Base-by-base conservation (phyloP, 1,140 invertebrate species). In the Teleopsis dalmanni region DNA sequence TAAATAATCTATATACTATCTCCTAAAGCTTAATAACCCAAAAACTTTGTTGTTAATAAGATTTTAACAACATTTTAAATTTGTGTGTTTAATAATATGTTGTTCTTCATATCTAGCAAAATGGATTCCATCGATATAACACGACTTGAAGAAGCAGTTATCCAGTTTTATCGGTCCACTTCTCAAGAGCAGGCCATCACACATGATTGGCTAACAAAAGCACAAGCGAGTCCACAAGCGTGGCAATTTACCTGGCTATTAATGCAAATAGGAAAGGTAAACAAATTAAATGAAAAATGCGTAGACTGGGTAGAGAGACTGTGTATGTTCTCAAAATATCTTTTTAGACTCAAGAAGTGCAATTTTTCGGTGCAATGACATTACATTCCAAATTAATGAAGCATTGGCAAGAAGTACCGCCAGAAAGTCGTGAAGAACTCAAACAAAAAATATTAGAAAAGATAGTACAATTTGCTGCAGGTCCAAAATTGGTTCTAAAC, bases 221-320 rank as follows among this genome's bases (percentile, higher is more conserved):
- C 86, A 19, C 90, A 94, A 72, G 76, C 79, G 48, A 90, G 87
- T 22, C 77, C 81, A 9, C 81, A 90, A 71, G 90, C 91, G 23
- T 95, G 91, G 91, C 81, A 79, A 54, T 91, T 93, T 73, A 81
- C 88, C 1, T 94, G 91, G 90, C 80, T 89, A 48, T 75, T 95
- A 18, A 75, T 94, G 53, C 78, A 83, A 61, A 78, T 83, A 9
- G 77, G 80, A 46, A 89, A 90, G 76, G 89, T 82, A 71, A 65
- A 33, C 33, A 41, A 45, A 35, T n/a, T 11, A 10, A 37, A 16
- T 14, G 8, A 14, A 52, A 48, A 45, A 23, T n/a, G 13, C 11
- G 48, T 19, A 33, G 26, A 47, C 44, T 36, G 41, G 52, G 42
- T 48, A 54, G 51, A 50, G 50, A 51, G 41, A 49, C 33, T 41